phyloP scores from a whole-genome alignment of 2,113 vertebrate genomes.

The Phasianus colchicus region DNA sequence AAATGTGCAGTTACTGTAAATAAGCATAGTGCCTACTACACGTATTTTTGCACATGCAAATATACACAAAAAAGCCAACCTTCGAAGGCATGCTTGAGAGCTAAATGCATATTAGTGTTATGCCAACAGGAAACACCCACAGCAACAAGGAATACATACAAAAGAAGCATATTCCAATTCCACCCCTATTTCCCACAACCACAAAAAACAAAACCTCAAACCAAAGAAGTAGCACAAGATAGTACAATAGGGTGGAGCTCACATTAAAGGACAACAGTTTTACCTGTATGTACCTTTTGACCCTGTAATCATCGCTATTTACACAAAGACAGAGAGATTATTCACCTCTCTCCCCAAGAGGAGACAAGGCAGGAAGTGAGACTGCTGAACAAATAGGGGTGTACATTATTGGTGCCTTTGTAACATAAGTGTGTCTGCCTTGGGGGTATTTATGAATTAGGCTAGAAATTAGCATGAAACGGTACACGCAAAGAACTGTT shows the following conservation, averaged over 20 bases:
- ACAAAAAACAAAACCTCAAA: conserved; percentile 52
- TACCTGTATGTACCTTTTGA: conserved; percentile 39
- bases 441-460: conserved; percentile 41
- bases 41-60: not conserved
- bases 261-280: not conserved
- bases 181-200: not conserved
- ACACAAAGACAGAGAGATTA: not conserved
- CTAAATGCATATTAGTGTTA: not conserved
- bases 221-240: not conserved
- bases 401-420: conserved; percentile 35
- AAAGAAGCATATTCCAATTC: not conserved
- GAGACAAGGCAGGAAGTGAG: not conserved
- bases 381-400: conserved; percentile 27
- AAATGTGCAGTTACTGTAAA: not conserved
- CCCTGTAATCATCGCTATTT: conserved; percentile 30
- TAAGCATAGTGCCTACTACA: not conserved
- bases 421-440: not conserved
- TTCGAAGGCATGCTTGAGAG: not conserved
- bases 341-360: conserved; percentile 35
- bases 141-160: not conserved
- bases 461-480: conserved; percentile 28
- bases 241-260: conserved; percentile 33
- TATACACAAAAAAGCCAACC: not conserved
- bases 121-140: not conserved
- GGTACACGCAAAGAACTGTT: not conserved